phyloP scores from a whole-genome alignment of 2,888 invertebrate species.

The Cheilosia vulpina region DNA sequence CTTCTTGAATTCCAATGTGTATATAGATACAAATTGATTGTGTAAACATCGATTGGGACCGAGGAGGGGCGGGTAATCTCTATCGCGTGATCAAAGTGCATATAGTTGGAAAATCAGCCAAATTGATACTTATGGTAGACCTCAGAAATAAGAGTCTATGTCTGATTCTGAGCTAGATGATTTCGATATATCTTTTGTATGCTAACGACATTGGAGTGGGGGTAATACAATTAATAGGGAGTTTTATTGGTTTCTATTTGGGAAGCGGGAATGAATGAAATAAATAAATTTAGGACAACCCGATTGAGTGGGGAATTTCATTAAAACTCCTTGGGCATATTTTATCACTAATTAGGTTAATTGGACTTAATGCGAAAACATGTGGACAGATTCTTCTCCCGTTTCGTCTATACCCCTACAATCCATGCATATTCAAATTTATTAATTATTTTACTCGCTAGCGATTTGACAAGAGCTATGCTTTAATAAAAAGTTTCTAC shows the following conservation, averaged over 20 bases:
- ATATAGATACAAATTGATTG: conserved; percentile 18
- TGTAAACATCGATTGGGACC: not conserved
- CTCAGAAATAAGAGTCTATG: not conserved
- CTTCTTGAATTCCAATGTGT: conserved; percentile 3
- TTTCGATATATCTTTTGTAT: conserved; percentile 3
- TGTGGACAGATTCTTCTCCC: conserved; percentile 3
- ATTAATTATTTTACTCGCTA: not conserved
- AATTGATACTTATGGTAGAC: not conserved
- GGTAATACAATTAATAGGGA: conserved; percentile 12
- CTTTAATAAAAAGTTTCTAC: no score
- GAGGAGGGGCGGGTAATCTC: not conserved
- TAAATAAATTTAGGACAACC: conserved; percentile 5
- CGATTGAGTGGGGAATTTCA: not conserved
- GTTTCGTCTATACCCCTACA: not conserved
- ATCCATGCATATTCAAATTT: not conserved
- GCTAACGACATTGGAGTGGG: not conserved
- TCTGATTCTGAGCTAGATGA: not conserved
- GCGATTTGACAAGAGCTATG: not conserved
- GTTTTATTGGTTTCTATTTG: conserved; percentile 22
- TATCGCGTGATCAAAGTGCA: conserved; percentile 17
- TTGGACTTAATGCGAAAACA: conserved; percentile 10
- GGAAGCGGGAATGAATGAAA: not conserved
- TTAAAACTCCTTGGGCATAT: conserved; percentile 13
- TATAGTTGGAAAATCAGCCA: not conserved
- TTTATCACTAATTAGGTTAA: conserved; percentile 36